These are phyloP conservation scores for Charanyca ferruginea DNA, from an alignment of 2,888 invertebrate genomes.

Conservation along the genomic window DNA sequence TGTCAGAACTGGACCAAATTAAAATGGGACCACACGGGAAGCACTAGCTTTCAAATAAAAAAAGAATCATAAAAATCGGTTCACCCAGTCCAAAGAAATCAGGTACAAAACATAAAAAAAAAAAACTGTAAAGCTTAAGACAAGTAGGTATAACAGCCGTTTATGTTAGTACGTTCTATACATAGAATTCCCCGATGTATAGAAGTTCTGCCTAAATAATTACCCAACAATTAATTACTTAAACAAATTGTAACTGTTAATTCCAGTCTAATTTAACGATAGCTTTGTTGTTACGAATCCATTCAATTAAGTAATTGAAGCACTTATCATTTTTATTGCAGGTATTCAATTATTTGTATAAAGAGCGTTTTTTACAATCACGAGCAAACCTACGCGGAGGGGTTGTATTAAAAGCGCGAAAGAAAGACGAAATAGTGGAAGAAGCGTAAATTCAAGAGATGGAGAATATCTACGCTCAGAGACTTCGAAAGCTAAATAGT, in stretches of 20 bases:
- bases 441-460: neutral
- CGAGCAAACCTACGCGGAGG: slow-evolving; percentile 1
- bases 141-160: neutral
- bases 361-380: slow-evolving; percentile 19
- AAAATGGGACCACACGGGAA: no score
- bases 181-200: neutral
- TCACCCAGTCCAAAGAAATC: no score
- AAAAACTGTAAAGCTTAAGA: no score
- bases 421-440: neutral
- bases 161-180: neutral
- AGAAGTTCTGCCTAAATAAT: slow-evolving; percentile 13
- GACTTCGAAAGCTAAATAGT: slow-evolving; percentile 8
- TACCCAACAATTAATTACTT: slow-evolving; percentile 38
- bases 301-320: slow-evolving; percentile 48
- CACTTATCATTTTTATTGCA: slow-evolving; percentile 29
- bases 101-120: neutral
- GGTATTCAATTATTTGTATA: slow-evolving; percentile 41
- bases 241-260: slow-evolving; percentile 33
- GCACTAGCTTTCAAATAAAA: no score
- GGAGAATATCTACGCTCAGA: neutral
- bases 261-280: slow-evolving; percentile 21
- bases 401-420: slow-evolving; percentile 11
- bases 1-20: no score
- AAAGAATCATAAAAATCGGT: no score
- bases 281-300: slow-evolving; percentile 37